Base-by-base conservation (phyloP, 2,797 vertebrate species). In the Acanthurus leucopareius region DNA sequence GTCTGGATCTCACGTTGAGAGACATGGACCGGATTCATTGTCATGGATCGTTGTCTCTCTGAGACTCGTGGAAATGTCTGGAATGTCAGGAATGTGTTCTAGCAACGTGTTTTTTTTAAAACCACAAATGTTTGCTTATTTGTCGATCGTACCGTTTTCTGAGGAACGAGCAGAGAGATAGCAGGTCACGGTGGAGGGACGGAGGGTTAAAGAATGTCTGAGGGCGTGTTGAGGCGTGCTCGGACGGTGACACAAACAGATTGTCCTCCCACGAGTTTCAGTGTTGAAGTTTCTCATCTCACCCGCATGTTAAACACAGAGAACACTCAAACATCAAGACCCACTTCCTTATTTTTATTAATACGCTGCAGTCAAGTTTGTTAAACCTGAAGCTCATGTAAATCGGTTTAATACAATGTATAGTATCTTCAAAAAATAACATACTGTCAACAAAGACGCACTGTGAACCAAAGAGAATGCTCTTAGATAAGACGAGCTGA, bases 11-110 rank as follows among this genome's bases (percentile, higher is more conserved):
- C 4, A 1, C 66, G 10, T 4, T n/a, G 7, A 47, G 17, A 19
- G 60, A 70, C 3, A 13, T 4, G 5, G 65, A 58, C 11, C 1
- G 38, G 45, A 66, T 58, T 15, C 52, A 4, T 3, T n/a, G 25
- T 75, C 54, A 3, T 11, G 14, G 10, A 11, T 48, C 3, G 0
- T 1, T 32, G 2, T 32, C 28, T 57, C 3, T 20, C 38, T 0
- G 5, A 1, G 3, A 1, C 5, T 7, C 0, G 8, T 53, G 25
- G 44, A 71, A 49, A 77, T 32, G 19, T 73, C 1, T 19, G 68
- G 75, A 86, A 87, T 86, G 71, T 2, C 0, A 63, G 82, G 82
- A 90, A 91, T 91, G 82, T 62, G 57, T 53, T 40, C 3, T 10
- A 0, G 14, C 19, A 5, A 58, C 22, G 16, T 19, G 13, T 3